A percentile compares a stretch with the other conserved stretches of the same genome.
Conservation (phyloP, 2,888 invertebrate species). For the Tenthredo livida region DNA sequence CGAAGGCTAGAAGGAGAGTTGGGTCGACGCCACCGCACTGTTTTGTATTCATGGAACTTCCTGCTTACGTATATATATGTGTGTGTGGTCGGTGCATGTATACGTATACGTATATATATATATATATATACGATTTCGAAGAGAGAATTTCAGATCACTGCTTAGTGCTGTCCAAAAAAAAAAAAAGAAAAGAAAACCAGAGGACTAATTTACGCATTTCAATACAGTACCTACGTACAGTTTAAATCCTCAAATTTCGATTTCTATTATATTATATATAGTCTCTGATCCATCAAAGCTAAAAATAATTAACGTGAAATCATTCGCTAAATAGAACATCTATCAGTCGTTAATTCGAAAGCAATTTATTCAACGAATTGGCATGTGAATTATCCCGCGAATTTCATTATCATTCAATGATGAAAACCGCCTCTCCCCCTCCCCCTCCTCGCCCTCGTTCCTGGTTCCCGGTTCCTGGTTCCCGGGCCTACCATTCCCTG, state of each 20-base stretch:
- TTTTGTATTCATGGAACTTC: slow-evolving; percentile 45
- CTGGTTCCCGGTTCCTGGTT: not conserved
- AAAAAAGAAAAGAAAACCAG: not conserved
- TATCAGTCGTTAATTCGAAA: not conserved
- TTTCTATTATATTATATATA: not conserved
- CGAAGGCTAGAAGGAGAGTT: not conserved
- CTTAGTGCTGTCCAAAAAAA: not conserved
- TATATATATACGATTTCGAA: not conserved
- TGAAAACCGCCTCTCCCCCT: not conserved
- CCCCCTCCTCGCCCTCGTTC: not conserved
- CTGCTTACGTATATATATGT: not conserved
- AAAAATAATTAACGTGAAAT: slow-evolving; percentile 9
- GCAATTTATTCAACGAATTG: slow-evolving; percentile 26
- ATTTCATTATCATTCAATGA: slow-evolving; percentile 17
- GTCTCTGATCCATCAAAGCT: not conserved
- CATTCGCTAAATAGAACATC: slow-evolving; percentile 19
- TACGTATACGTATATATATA: too few relatives aligned
- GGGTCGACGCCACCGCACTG: slow-evolving; percentile 14
- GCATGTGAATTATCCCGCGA: not conserved
- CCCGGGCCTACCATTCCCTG: not conserved
- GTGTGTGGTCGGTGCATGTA: not conserved
- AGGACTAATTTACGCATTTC: not conserved
- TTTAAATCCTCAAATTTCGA: not conserved
- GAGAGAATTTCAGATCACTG: not conserved
- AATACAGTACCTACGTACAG: not conserved